A percentile compares a stretch with the other conserved stretches of the same genome.
Conservation (phyloP, 2,888 invertebrate species). For the Tyria jacobaeae region DNA sequence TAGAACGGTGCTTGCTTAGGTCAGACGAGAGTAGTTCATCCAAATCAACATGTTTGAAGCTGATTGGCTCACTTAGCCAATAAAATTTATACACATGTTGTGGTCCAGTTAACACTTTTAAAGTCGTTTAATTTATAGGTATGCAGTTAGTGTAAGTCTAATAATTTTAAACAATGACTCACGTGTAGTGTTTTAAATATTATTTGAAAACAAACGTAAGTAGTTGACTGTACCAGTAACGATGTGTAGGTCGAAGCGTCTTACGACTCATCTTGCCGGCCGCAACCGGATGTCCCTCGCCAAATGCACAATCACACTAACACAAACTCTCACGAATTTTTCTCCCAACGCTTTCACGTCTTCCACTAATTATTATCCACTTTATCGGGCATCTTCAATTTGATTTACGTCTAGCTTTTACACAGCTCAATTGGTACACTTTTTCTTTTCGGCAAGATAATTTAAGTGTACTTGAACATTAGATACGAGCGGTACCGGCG, state of each 20-base stretch:
- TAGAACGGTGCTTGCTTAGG: not conserved
- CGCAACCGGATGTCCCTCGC: slow-evolving; percentile 80
- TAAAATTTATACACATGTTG: not conserved
- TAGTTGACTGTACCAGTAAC: slow-evolving; percentile 12
- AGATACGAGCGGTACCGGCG: slow-evolving; percentile 54
- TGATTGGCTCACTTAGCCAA: not conserved
- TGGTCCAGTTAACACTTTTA: slow-evolving; percentile 13
- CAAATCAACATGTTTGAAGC: not conserved
- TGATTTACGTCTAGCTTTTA: slow-evolving; percentile 85
- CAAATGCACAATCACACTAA: slow-evolving; percentile 85
- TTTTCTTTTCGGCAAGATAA: slow-evolving; percentile 81
- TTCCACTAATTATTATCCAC: slow-evolving; percentile 87
- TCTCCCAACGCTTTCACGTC: slow-evolving; percentile 86
- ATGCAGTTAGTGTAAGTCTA: not conserved
- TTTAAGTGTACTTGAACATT: slow-evolving; percentile 64
- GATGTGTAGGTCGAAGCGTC: slow-evolving; percentile 8
- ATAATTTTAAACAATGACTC: slow-evolving; percentile 14
- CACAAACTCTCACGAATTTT: slow-evolving; percentile 86
- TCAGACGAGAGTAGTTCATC: not conserved
- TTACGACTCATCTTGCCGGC: slow-evolving; percentile 31
- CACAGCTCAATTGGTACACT: slow-evolving; percentile 83
- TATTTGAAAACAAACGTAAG: slow-evolving; percentile 8
- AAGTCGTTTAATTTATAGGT: not conserved
- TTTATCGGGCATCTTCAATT: slow-evolving; percentile 87
- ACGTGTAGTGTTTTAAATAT: slow-evolving; percentile 6